Conservation (phyloP, 2,888 invertebrate genomes). For the Xestia sexstrigata region DNA sequence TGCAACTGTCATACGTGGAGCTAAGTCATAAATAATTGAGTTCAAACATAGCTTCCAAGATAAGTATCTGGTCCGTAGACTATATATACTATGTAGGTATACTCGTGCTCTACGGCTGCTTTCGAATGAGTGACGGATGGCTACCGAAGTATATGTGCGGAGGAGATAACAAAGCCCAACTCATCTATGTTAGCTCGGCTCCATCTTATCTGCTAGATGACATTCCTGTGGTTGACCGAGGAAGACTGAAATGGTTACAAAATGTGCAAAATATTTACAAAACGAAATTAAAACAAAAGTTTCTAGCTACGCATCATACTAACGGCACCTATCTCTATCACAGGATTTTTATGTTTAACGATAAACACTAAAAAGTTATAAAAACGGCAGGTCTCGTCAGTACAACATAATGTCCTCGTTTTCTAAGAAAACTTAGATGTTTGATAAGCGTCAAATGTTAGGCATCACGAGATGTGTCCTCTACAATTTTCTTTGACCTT, state of each 20-base stretch:
- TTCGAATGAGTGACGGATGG: conserved; percentile 73
- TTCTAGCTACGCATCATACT: conserved; percentile 45
- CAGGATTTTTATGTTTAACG: conserved; percentile 69
- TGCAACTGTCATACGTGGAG: conserved; percentile 77
- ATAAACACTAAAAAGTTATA: conserved; percentile 72
- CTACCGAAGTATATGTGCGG: conserved; percentile 62
- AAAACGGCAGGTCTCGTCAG: conserved; percentile 71
- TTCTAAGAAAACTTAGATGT: conserved; percentile 85
- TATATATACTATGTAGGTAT: conserved; percentile 71
- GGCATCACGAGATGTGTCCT: conserved; percentile 77
- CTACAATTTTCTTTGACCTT: conserved; percentile 87
- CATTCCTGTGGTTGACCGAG: neutral
- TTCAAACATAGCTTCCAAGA: conserved; percentile 79
- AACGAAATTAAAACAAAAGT: conserved; percentile 33
- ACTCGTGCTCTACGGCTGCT: conserved; percentile 65
- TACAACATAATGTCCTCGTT: conserved; percentile 71
- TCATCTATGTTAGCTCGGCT: conserved; percentile 15
- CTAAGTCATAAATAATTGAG: conserved; percentile 80
- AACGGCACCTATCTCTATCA: conserved; percentile 71
- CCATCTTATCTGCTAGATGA: conserved; percentile 4
- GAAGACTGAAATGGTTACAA: neutral
- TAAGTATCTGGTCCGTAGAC: conserved; percentile 76
- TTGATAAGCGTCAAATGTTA: conserved; percentile 82
- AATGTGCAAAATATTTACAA: conserved; percentile 15
- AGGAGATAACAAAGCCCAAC: conserved; percentile 42